Percentiles rank a stretch among this genome's conserved stretches.
phyloP scores from a whole-genome alignment of 2,113 vertebrate genomes.

The Indicator indicator region DNA sequence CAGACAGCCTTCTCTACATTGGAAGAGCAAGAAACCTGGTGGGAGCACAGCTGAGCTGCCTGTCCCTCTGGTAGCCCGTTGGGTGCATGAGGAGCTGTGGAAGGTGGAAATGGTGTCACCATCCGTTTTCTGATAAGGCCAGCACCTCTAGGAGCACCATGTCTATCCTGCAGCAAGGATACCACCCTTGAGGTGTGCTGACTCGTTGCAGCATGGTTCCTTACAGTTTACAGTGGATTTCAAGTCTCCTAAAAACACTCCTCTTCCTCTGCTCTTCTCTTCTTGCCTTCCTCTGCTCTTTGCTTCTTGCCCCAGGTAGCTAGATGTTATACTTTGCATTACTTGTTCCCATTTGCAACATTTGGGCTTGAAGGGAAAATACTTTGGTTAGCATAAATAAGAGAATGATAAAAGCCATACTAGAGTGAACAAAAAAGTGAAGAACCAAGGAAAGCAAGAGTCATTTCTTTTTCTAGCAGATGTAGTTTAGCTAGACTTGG shows the following conservation, averaged over 20 bases:
- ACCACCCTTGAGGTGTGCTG: background rate
- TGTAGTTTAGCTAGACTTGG: background rate
- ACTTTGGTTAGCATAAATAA: background rate
- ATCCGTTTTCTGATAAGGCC: background rate
- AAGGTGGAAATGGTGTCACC: background rate
- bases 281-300: background rate
- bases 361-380: background rate
- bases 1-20: rapidly evolving
- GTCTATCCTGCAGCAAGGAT: background rate
- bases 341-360: background rate
- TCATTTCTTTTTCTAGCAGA: background rate
- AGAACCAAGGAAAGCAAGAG: background rate
- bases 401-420: background rate
- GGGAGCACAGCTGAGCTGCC: background rate
- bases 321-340: background rate
- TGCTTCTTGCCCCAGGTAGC: background rate
- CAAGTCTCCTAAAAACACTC: background rate
- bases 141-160: background rate
- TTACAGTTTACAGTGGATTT: background rate
- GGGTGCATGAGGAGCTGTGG: background rate
- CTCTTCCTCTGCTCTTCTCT: background rate
- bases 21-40: background rate
- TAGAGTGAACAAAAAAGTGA: background rate
- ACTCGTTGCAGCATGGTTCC: background rate
- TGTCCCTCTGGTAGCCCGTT: background rate